phyloP scores from a whole-genome alignment of 1,140 invertebrate genomes.

The Aricia agestis region DNA sequence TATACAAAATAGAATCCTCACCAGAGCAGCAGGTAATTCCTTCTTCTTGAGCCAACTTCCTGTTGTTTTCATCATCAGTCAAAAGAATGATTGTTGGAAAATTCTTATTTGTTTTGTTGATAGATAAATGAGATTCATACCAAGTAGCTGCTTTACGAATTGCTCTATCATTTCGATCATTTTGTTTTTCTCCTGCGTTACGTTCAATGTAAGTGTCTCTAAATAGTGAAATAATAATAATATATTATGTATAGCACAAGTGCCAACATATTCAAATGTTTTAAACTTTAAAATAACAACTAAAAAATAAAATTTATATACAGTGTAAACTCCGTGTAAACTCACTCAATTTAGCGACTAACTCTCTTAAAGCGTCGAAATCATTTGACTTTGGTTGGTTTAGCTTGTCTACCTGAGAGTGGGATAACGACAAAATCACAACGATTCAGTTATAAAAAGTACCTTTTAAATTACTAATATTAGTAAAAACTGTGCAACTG shows the following conservation, averaged over 20 bases:
- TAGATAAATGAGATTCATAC: constrained; percentile 84
- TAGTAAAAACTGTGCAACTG: too few species aligned
- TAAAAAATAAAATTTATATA: too few species aligned
- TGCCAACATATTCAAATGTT: too few species aligned
- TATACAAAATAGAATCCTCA: constrained; percentile 47
- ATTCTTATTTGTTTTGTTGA: constrained; percentile 55
- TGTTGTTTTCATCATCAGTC: constrained; percentile 91
- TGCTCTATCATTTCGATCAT: constrained; percentile 95
- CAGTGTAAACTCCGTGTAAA: too few species aligned
- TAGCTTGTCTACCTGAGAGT: too few species aligned
- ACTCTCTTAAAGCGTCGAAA: too few species aligned
- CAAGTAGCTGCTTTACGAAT: constrained; percentile 88
- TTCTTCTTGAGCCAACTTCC: constrained; percentile 81
- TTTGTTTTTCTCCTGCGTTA: constrained; percentile 86
- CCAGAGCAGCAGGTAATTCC: constrained; percentile 83
- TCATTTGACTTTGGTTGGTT: too few species aligned
- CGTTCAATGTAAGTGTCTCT: constrained; percentile 94
- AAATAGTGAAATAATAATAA: background rate
- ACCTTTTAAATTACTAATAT: too few species aligned
- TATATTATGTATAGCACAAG: background rate
- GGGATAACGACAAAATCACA: too few species aligned
- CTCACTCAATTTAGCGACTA: too few species aligned
- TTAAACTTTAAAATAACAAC: too few species aligned
- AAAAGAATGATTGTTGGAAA: constrained; percentile 85
- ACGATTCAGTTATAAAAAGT: too few species aligned